Evolutionary conservation across 2,888 invertebrate species (phyloP), one percentile per base, ranked within the genome.

Genomic region (Eupeodes latifasciatus): DNA sequence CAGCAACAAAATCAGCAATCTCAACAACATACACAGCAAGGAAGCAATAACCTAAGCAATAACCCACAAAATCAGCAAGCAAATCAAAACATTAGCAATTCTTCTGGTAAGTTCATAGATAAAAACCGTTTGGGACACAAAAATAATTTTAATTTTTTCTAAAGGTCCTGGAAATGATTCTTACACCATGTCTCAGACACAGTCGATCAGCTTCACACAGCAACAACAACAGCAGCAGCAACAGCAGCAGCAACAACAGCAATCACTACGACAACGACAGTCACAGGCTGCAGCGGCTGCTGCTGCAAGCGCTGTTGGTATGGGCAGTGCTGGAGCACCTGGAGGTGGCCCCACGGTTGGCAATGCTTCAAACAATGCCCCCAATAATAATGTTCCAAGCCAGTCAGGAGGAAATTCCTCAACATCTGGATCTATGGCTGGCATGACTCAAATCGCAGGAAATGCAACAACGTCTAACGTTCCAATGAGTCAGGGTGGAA

Each of bases 171-270:
- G 91, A 91, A 93, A 93, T 89, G 93, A 93, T 90, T 94, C 94
- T 55, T 97, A 97, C 92, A 96, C 96, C 59, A 95, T 97, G 92
- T 96, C 97, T 55, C 97, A 97, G 94, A 96, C 96, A 90, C 97
- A 97, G 94, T 97, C 97, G 89, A 97, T 97, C 92, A 97, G 97
- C 94, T 97, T 97, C 93, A 96, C 96, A 40, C 97, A 97, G 92
- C 96, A 96, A 91, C 93, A 93, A 82, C 93, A 94, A 81, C 90
- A 93, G 75, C 90, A 92, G 75, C 85, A 87, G 10, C 90, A 91
- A 71, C 89, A 90, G 11, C 93, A 92, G 85, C 94, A 93, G 80
- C 93, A 94, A 83, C 90, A 93, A 74, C 90, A 92, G 78, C 87
- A 87, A 53, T 77, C 86, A 11, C 44, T 87, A 9, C 67, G 88